These are phyloP conservation scores for Onychomys leucogaster DNA, from an alignment of 2,797 vertebrate genomes.

Conservation along the genomic window DNA sequence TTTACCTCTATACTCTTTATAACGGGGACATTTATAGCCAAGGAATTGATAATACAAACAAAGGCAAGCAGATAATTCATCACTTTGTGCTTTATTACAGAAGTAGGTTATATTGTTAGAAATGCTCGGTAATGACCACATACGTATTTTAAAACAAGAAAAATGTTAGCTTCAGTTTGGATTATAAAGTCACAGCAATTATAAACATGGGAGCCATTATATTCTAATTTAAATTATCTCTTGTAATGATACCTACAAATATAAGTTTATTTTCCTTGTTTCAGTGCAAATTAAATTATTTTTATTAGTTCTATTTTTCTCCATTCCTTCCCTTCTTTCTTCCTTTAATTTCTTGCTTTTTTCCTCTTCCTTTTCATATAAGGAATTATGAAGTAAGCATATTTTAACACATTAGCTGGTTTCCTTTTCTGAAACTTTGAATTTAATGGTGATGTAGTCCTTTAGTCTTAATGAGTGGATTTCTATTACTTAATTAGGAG, in stretches of 20 bases:
- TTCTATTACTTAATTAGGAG: not conserved
- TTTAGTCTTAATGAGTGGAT: not conserved
- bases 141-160: slow-evolving; percentile 15
- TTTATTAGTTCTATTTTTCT: not conserved
- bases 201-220: slow-evolving; percentile 6
- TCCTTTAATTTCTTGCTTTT: not conserved
- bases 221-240: slow-evolving; percentile 1
- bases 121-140: not conserved
- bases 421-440: not conserved
- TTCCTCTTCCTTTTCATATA: not conserved
- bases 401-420: not conserved
- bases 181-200: slow-evolving; percentile 3
- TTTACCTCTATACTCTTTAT: not conserved
- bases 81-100: not conserved
- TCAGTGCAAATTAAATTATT: not conserved
- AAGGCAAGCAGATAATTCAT: not conserved
- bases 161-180: slow-evolving; percentile 6
- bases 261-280: slow-evolving; percentile 28
- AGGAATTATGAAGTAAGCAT: not conserved
- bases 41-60: slow-evolving; percentile 32
- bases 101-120: not conserved
- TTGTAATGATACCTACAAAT: not conserved
- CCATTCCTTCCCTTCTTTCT: not conserved
- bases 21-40: slow-evolving; percentile 21
- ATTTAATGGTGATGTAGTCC: not conserved